Base-by-base conservation (phyloP, 2,113 vertebrate genomes). In the Uria lomvia region DNA sequence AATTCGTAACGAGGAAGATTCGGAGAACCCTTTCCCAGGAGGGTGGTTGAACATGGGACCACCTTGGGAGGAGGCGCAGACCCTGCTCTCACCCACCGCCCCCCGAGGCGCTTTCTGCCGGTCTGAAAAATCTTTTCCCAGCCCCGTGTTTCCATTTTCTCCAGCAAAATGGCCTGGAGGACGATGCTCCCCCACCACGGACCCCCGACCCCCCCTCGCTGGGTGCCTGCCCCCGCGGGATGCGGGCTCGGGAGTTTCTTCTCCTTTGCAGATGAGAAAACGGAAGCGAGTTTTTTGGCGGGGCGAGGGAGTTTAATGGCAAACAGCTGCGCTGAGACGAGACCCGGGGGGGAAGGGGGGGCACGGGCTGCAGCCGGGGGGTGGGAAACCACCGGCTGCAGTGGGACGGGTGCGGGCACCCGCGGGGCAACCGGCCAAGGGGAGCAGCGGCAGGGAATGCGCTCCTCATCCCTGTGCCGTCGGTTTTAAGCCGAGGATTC, bases 381-480 rank as follows among this genome's bases (percentile, higher is more conserved):
- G 5, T 3, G 20, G 52, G 12, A 40, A 29, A 50, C 43, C 24
- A 11, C 20, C 16, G 7, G 36, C 62, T 32, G 85, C 2, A 8
- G 30, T 32, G 55, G 42, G 76, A 24, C 0, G 29, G 24, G 32
- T 1, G 6, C 9, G 2, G 56, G 59, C 3, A 12, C 6, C 47
- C 76, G 10, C 1, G 8, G 86, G 67, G 20, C 59, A 14, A 24
- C 42, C 42, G 3, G 34, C 22, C 5, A 5, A 9, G 8, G 12
- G 20, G 8, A 34, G 63, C 73, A 9, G 65, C 3, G 0, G 40
- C 47, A 3, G 22, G 3, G 12, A 8, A 1, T 0, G 6, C 7
- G 18, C 27, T 10, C 9, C 40, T 36, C 24, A 9, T 30, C 67
- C 36, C 49, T 12, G 49, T 11, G 52, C 47, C 34, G 8, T 15